phyloP scores from a whole-genome alignment of 2,797 vertebrate species.

The Podargus strigoides region DNA sequence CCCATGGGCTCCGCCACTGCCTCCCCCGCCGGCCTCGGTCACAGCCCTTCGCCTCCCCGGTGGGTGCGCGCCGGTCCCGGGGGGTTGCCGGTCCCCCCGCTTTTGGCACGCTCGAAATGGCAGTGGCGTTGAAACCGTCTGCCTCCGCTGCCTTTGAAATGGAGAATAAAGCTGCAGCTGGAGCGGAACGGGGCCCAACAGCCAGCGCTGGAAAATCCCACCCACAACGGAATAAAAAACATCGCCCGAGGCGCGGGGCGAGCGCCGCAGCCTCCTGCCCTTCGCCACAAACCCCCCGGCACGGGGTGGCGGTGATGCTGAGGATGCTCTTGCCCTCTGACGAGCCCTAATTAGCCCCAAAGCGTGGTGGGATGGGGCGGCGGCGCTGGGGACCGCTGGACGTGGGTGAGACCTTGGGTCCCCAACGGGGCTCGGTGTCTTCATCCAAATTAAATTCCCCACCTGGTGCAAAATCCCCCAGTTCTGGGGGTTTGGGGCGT shows the following conservation, averaged over 20 bases:
- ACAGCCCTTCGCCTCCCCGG: neutral
- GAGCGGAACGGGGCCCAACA: slow-evolving; percentile 66
- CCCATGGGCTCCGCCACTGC: neutral
- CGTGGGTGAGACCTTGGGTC: rapidly evolving
- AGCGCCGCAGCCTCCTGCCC: slow-evolving; percentile 41
- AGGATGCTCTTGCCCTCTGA: neutral
- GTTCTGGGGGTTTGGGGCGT: rapidly evolving
- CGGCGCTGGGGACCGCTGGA: neutral
- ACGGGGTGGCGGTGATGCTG: neutral
- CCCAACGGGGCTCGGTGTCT: rapidly evolving
- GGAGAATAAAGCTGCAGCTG: slow-evolving; percentile 67
- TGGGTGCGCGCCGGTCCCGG: neutral
- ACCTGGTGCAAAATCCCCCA: rapidly evolving
- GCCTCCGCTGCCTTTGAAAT: slow-evolving; percentile 59
- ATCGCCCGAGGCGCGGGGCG: slow-evolving; percentile 14
- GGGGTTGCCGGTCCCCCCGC: neutral
- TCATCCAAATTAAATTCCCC: neutral
- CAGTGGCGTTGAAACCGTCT: slow-evolving; percentile 55
- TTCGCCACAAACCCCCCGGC: neutral
- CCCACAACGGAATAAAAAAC: slow-evolving; percentile 61
- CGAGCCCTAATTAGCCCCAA: neutral
- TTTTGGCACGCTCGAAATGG: slow-evolving; percentile 40
- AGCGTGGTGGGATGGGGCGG: rapidly evolving
- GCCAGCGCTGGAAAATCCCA: slow-evolving; percentile 64
- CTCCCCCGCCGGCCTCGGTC: neutral